phyloP scores from a whole-genome alignment of 2,113 vertebrate species.

The Emydocephalus ijimae region DNA sequence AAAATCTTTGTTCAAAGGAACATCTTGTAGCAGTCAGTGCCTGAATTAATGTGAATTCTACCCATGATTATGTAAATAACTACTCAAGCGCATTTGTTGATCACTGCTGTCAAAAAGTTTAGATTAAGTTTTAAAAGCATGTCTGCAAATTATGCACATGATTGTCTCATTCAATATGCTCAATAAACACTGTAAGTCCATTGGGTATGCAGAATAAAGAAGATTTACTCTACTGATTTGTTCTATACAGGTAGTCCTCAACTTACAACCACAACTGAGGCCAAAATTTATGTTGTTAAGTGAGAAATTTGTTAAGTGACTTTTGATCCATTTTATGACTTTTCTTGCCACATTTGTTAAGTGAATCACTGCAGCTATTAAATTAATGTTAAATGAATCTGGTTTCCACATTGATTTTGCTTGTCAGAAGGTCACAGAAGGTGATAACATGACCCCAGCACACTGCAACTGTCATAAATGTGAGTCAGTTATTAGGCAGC shows the following conservation, averaged over 20 bases:
- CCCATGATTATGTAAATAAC: background rate
- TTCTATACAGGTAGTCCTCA: background rate
- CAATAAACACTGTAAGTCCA: background rate
- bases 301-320: no score
- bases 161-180: background rate
- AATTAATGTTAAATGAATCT: no score
- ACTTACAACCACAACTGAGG: background rate
- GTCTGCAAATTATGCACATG: background rate
- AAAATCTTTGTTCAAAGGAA: background rate
- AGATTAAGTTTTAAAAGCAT: background rate
- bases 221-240: background rate
- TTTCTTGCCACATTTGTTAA: no score
- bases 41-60: background rate
- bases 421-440: no score
- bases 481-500: no score
- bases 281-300: no score
- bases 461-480: no score
- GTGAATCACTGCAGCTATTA: no score
- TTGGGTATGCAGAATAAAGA: background rate
- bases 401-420: no score
- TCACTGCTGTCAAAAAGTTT: background rate
- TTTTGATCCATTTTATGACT: no score
- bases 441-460: no score
- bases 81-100: background rate
- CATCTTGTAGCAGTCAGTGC: background rate